Conservation (phyloP, 2,888 invertebrate genomes). For the Holacanthella duospinosa region DNA sequence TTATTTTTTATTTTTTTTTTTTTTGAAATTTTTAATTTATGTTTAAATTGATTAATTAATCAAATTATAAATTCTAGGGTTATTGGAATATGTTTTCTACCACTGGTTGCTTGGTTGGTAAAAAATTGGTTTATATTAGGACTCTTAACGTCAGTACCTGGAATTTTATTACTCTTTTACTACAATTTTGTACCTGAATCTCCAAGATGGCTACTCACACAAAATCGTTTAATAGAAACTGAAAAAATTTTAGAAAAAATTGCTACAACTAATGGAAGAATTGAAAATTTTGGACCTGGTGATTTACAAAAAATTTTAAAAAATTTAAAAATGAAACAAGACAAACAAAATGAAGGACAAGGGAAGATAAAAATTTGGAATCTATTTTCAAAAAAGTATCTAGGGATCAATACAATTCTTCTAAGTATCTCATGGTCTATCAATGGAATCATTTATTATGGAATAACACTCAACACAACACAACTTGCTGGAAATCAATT, state of each 20-base stretch:
- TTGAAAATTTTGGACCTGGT: background rate
- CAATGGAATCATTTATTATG: constrained; percentile 38
- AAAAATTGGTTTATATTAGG: constrained; percentile 26
- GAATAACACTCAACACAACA: constrained; percentile 33
- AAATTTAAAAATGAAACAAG: background rate
- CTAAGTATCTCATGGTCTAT: constrained; percentile 22
- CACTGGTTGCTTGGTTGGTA: constrained; percentile 15
- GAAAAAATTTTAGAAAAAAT: constrained; percentile 23
- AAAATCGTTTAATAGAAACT: constrained; percentile 8
- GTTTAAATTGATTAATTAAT: background rate
- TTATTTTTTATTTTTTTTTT: background rate
- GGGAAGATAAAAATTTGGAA: background rate
- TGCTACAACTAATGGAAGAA: constrained; percentile 17
- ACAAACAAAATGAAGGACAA: background rate
- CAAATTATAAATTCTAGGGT: constrained; percentile 9
- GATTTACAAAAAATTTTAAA: background rate
- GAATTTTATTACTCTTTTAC: constrained; percentile 17
- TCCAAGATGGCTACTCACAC: constrained; percentile 25
- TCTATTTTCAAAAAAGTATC: background rate
- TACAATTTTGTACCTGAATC: constrained; percentile 24
- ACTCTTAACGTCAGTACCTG: constrained; percentile 23
- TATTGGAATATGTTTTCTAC: constrained; percentile 18
- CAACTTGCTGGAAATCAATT: constrained; percentile 53
- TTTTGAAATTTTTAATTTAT: background rate
- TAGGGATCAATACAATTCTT: background rate